Conservation (phyloP, 2,888 invertebrate species). For the Andrena marginata region DNA sequence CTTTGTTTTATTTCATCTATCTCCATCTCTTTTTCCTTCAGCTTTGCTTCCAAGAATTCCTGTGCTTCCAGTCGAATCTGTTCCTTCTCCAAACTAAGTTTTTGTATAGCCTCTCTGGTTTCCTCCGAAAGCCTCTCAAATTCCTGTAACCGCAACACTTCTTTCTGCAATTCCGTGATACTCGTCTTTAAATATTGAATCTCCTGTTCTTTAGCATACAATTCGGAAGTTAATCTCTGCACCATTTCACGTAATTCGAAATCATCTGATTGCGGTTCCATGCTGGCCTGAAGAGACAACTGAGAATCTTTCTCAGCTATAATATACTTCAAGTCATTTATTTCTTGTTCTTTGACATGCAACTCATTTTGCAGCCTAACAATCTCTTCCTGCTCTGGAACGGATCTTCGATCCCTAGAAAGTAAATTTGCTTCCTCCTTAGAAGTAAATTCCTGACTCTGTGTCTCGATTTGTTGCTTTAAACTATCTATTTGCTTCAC, state of each 20-base stretch:
- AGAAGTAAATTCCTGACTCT: constrained; percentile 56
- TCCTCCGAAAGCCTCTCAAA: constrained; percentile 69
- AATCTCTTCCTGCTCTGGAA: constrained; percentile 73
- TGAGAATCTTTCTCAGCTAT: constrained; percentile 77
- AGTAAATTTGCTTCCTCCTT: constrained; percentile 52
- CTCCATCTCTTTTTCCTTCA: constrained; percentile 72
- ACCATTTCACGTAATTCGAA: constrained; percentile 69
- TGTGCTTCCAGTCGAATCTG: constrained; percentile 67
- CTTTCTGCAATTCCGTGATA: constrained; percentile 68
- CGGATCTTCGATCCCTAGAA: constrained; percentile 54
- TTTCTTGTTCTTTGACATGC: constrained; percentile 75
- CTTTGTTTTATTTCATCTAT: constrained; percentile 62
- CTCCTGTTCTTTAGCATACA: constrained; percentile 75
- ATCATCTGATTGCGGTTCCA: constrained; percentile 73
- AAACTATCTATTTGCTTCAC: constrained; percentile 70
- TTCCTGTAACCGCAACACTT: constrained; percentile 64
- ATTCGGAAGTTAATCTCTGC: constrained; percentile 70
- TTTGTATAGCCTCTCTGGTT: constrained; percentile 66
- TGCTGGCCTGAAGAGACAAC: constrained; percentile 67
- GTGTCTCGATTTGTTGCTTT: constrained; percentile 56
- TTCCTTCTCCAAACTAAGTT: constrained; percentile 74
- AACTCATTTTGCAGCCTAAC: constrained; percentile 76
- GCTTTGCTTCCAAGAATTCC: constrained; percentile 59
- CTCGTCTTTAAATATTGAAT: constrained; percentile 67
- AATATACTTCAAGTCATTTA: constrained; percentile 74